Conservation (phyloP, 2,888 invertebrate genomes). For the Masnerella sp. region DNA sequence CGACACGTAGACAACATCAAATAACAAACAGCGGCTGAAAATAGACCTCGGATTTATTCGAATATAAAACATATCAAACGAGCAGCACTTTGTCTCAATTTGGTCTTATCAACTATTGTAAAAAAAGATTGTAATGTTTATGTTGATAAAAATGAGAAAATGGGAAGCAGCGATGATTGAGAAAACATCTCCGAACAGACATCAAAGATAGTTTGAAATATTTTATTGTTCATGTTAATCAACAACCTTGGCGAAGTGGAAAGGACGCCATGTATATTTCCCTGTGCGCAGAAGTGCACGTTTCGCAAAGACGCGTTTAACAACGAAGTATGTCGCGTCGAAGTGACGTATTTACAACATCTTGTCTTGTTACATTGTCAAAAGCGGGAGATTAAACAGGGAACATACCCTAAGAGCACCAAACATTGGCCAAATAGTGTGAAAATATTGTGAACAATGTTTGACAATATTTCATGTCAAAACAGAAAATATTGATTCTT, state of each 20-base stretch:
- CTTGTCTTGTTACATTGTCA: too few species aligned
- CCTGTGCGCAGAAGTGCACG: constrained; percentile 27
- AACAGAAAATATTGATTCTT: too few species aligned
- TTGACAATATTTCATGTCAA: too few species aligned
- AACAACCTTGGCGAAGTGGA: constrained; percentile 35
- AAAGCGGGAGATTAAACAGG: too few species aligned
- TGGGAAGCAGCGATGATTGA: constrained; percentile 28
- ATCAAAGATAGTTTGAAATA: constrained; percentile 20
- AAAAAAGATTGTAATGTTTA: too few species aligned
- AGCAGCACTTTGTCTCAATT: too few species aligned
- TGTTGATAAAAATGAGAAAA: too few species aligned
- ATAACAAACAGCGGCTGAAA: constrained; percentile 35
- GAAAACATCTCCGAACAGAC: constrained; percentile 33
- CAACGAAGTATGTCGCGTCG: constrained; percentile 53
- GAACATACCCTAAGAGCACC: too few species aligned
- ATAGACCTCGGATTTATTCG: constrained; percentile 45
- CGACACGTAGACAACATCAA: constrained; percentile 33
- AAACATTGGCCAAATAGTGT: too few species aligned
- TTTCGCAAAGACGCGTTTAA: constrained; percentile 42
- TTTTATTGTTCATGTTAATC: constrained; percentile 47
- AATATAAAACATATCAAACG: constrained; percentile 16
- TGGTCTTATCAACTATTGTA: too few species aligned
- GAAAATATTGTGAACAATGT: too few species aligned
- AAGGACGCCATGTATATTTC: constrained; percentile 52
- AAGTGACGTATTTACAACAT: constrained; percentile 35